Evolutionary conservation across 2,888 invertebrate genomes (phyloP).

Genomic region (Clitarchus hookeri): DNA sequence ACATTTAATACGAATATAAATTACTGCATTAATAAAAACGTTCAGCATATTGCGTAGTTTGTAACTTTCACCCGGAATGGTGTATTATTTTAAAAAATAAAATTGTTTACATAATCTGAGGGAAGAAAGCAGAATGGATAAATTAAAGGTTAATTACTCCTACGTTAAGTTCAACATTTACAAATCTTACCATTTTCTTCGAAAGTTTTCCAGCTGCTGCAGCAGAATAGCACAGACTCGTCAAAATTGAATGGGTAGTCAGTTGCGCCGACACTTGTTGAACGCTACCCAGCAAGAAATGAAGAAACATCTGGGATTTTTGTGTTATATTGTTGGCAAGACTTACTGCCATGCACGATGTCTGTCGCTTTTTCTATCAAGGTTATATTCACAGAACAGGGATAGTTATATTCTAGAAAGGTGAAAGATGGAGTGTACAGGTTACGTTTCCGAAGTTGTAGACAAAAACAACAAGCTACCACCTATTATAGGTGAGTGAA

Average conservation of each 20-base stretch:
- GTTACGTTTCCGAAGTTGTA: background rate
- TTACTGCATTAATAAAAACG: no score
- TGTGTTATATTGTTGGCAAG: background rate
- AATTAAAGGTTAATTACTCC: no score
- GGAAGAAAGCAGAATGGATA: no score
- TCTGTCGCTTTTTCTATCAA: no score
- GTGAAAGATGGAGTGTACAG: background rate
- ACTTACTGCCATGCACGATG: background rate
- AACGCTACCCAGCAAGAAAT: background rate
- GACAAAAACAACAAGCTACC: background rate
- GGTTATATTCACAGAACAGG: background rate
- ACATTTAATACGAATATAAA: no score
- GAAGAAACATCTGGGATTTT: background rate
- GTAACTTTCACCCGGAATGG: no score
- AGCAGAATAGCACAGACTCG: background rate
- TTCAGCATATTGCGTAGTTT: no score
- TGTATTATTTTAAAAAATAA: no score
- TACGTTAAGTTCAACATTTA: background rate
- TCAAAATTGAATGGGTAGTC: background rate
- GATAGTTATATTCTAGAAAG: background rate
- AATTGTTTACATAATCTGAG: no score
- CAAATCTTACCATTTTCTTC: background rate
- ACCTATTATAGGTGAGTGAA: background rate
- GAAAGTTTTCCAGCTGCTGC: background rate
- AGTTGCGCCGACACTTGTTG: slow-evolving; percentile 1